phyloP scores from a whole-genome alignment of 2,888 invertebrate species.

The Sphaerophoria rueppellii region DNA sequence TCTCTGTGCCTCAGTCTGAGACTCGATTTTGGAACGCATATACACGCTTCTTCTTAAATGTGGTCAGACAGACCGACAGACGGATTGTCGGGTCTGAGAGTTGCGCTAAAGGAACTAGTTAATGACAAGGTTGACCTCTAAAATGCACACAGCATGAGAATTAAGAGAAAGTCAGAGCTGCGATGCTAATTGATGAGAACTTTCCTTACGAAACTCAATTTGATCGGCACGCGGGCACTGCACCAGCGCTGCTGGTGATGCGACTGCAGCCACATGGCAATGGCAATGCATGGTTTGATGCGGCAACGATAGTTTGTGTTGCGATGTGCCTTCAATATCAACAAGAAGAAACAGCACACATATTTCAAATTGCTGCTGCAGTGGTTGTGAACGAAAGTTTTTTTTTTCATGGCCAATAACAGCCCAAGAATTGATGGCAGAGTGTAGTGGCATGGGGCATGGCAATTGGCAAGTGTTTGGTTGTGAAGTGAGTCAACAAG shows the following conservation, averaged over 20 bases:
- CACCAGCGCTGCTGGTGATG: neutral
- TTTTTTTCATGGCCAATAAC: slow-evolving; percentile 8
- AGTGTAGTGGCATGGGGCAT: neutral
- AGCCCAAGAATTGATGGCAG: neutral
- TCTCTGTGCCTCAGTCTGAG: slow-evolving; percentile 14
- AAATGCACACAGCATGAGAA: slow-evolving; percentile 72
- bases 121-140: slow-evolving; percentile 73
- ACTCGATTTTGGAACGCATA: slow-evolving; percentile 41
- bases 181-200: slow-evolving; percentile 75
- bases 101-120: slow-evolving; percentile 68
- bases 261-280: neutral
- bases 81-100: slow-evolving; percentile 66
- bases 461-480: slow-evolving; percentile 5
- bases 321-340: slow-evolving; percentile 8
- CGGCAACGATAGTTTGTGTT: slow-evolving; percentile 1
- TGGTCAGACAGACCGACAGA: slow-evolving; percentile 68
- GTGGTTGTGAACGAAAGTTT: slow-evolving; percentile 65
- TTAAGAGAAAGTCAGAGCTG: slow-evolving; percentile 75
- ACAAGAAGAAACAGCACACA: slow-evolving; percentile 6
- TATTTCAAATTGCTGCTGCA: slow-evolving; percentile 22
- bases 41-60: slow-evolving; percentile 28
- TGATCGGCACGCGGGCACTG: slow-evolving; percentile 36
- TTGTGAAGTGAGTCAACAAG: neutral
- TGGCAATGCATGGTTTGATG: neutral
- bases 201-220: slow-evolving; percentile 70